A percentile compares a stretch with the other conserved stretches of the same genome.
Conservation (phyloP, 2,797 vertebrate species). For the Atherinosoma microstoma region DNA sequence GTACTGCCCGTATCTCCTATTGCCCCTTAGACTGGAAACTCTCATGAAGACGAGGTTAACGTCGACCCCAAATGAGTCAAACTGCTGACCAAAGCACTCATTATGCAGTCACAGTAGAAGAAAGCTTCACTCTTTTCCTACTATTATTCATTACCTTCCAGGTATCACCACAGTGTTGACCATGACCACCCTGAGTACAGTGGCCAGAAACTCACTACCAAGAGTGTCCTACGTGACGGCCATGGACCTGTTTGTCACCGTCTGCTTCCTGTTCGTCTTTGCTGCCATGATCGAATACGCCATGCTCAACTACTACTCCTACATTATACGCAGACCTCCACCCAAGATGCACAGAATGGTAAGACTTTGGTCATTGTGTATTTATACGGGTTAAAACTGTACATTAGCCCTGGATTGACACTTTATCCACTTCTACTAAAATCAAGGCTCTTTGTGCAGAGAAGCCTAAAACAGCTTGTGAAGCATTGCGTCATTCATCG, state of each 20-base stretch:
- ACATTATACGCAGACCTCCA: constrained; percentile 86
- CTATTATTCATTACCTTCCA: constrained; percentile 51
- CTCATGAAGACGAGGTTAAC: too few species aligned
- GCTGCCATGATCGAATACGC: constrained; percentile 98
- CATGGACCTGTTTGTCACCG: constrained; percentile 97
- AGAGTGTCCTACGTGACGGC: constrained; percentile 96
- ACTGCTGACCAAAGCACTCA: too few species aligned
- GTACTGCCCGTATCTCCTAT: too few species aligned
- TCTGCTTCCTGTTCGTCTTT: constrained; percentile 97
- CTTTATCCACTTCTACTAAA: background rate
- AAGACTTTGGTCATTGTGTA: constrained; percentile 19
- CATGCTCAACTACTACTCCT: constrained; percentile 95
- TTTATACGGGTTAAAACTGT: background rate
- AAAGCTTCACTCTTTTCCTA: background rate
- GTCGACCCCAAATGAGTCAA: background rate
- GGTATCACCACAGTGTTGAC: constrained; percentile 97
- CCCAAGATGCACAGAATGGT: constrained; percentile 89
- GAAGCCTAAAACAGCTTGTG: background rate
- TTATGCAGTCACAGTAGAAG: too few species aligned
- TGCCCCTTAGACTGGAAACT: too few species aligned
- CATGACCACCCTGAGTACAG: constrained; percentile 97
- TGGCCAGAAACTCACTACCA: constrained; percentile 93
- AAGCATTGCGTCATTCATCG: background rate
- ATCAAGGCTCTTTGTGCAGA: background rate
- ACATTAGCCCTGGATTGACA: background rate